phyloP scores from a whole-genome alignment of 2,797 vertebrate genomes.

The Amazonetta brasiliensis region DNA sequence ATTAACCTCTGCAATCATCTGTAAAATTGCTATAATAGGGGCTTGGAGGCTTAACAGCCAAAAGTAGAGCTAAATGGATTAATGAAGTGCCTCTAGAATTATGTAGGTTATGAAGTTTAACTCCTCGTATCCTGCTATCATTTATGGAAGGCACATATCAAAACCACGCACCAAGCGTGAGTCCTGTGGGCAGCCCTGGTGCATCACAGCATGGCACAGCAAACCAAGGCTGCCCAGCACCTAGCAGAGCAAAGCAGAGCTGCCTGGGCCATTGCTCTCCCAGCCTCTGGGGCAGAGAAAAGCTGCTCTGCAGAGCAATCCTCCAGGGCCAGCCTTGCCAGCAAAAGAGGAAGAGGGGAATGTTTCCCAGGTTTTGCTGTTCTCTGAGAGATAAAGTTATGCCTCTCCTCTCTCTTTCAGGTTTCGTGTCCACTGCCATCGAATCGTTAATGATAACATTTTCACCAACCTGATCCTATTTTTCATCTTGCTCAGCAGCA shows the following conservation, averaged over 20 bases:
- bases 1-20: slow-evolving; percentile 66
- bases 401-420: slow-evolving; percentile 74
- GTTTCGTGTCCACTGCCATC: slow-evolving; percentile 96
- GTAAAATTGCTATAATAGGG: slow-evolving; percentile 49
- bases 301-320: neutral
- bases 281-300: neutral
- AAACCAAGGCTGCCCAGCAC: neutral
- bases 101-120: neutral
- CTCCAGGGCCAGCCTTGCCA: neutral
- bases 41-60: slow-evolving; percentile 5
- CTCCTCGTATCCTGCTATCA: neutral
- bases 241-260: neutral
- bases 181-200: neutral
- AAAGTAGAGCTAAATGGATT: slow-evolving; percentile 45
- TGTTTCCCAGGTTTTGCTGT: neutral
- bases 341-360: neutral
- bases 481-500: slow-evolving; percentile 99
- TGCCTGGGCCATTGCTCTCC: neutral
- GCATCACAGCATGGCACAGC: neutral
- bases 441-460: slow-evolving; percentile 97
- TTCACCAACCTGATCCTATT: slow-evolving; percentile 99
- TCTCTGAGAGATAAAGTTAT: slow-evolving; percentile 16
- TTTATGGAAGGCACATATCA: neutral
- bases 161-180: rapidly evolving
- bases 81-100: slow-evolving; percentile 26